Evolutionary conservation across 2,888 invertebrate species (phyloP).

Genomic region (Petrolisthes manimaculis): DNA sequence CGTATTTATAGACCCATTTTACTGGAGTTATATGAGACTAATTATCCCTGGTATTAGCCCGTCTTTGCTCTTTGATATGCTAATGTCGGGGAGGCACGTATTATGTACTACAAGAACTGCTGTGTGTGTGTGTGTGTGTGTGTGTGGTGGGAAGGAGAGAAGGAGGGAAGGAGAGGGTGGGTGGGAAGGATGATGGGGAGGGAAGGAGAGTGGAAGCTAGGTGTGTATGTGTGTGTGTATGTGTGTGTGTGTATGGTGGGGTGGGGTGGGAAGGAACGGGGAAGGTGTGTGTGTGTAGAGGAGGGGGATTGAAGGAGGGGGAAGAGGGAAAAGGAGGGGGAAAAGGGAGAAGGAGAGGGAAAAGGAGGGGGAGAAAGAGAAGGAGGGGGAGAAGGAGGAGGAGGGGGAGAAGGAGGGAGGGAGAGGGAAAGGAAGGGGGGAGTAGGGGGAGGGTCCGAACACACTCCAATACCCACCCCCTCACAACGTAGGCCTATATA

Average conservation of each 20-base stretch:
- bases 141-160: no score
- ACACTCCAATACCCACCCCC: no score
- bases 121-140: no score
- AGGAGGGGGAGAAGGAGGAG: background rate
- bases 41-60: constrained; percentile 18
- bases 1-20: background rate
- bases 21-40: constrained; percentile 7
- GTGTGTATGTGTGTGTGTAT: no score
- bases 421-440: no score
- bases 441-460: background rate
- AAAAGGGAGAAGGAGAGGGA: background rate
- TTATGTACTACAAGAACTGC: no score
- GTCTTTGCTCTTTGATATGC: constrained; percentile 1
- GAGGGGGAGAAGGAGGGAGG: constrained; percentile 5
- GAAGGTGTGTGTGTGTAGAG: background rate
- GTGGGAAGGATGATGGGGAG: constrained; percentile 10
- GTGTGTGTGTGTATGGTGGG: no score
- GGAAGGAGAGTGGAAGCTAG: no score
- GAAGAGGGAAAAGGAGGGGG: background rate
- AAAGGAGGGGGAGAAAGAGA: constrained; percentile 6
- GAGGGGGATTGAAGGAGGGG: background rate
- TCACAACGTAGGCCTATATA: no score
- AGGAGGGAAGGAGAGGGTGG: background rate
- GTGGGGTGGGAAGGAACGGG: background rate
- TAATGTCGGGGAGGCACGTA: background rate